Base-by-base conservation (phyloP, 2,888 invertebrate species). In the Caenorhabditis macrosperma region DNA sequence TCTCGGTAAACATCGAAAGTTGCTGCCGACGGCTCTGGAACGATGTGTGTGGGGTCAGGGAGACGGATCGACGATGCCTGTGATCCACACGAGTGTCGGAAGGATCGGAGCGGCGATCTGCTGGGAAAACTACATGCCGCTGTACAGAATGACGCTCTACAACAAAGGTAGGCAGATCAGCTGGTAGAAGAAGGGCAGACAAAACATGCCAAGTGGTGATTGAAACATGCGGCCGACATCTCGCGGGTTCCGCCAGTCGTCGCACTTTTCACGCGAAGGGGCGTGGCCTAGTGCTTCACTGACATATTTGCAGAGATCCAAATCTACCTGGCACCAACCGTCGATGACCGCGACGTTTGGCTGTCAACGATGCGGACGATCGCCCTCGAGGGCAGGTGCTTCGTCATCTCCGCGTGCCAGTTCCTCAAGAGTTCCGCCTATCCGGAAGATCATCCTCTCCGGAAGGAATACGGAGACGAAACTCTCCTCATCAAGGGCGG, bases 61-160 rank as follows among this genome's bases (percentile, higher is more conserved):
- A 0, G 88, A 88, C 66, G 88, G 88, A 10, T 85, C 86, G 1
- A 88, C 87, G 1, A 84, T 89, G 81, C 75, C 83, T 0, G 88
- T 87, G 2, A 74, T 82, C 33, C 66, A 83, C 15, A 88, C 88
- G 9, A 64, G 59, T 6, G 28, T 88, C 6, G 88, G 88, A 6
- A 86, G 76, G 33, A 85, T 88, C 48, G 87, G 87, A 12, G 81
- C 86, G 10, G 88, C 84, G 5, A 85, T 88, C 41, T 88, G 88
- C 61, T 88, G 88, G 88, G 88, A 88, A 67, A 89, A 87, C 60
- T 89, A 88, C 77, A 86, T 86, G 85, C 86, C 86, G n/a, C 68
- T 86, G 22, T 86, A 85, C 46, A 48, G 86, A 55, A 68, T 83
- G 28, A 75, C 79, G 6, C 68, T 86, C 24, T 86, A 86, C 66